phyloP scores from a whole-genome alignment of 2,888 invertebrate genomes.

The Dendrolimus pini region DNA sequence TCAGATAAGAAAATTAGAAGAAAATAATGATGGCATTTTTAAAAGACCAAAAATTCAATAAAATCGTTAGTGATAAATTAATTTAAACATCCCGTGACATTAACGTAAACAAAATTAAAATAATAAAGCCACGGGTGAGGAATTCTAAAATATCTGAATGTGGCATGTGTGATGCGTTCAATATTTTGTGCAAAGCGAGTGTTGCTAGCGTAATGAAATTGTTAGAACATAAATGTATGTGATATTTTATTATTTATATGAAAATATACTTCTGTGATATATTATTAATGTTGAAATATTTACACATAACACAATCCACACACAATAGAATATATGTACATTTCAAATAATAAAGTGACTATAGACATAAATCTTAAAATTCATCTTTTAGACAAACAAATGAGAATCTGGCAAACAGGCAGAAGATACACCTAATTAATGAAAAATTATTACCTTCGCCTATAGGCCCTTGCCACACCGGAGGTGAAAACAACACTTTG shows the following conservation, averaged over 20 bases:
- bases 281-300: slow-evolving; percentile 17
- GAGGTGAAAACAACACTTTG: too few species aligned
- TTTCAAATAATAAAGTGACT: not conserved
- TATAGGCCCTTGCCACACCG: too few species aligned
- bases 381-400: too few species aligned
- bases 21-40: too few species aligned
- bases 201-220: slow-evolving; percentile 38
- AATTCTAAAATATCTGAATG: slow-evolving; percentile 44
- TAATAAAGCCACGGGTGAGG: slow-evolving; percentile 14
- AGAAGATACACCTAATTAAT: too few species aligned
- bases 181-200: slow-evolving; percentile 45
- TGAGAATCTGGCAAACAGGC: too few species aligned
- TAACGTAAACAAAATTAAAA: slow-evolving; percentile 11
- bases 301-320: slow-evolving; percentile 67
- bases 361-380: not conserved
- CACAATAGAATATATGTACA: slow-evolving; percentile 3
- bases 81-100: slow-evolving; percentile 21
- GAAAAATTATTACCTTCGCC: too few species aligned
- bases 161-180: slow-evolving; percentile 60
- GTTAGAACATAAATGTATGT: slow-evolving; percentile 31
- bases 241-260: slow-evolving; percentile 16
- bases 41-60: slow-evolving; percentile 21
- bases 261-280: not conserved
- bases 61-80: slow-evolving; percentile 10
- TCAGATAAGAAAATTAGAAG: too few species aligned